These are phyloP conservation scores for Colinus virginianus DNA, from an alignment of 2,113 vertebrate species.

Conservation along the genomic window DNA sequence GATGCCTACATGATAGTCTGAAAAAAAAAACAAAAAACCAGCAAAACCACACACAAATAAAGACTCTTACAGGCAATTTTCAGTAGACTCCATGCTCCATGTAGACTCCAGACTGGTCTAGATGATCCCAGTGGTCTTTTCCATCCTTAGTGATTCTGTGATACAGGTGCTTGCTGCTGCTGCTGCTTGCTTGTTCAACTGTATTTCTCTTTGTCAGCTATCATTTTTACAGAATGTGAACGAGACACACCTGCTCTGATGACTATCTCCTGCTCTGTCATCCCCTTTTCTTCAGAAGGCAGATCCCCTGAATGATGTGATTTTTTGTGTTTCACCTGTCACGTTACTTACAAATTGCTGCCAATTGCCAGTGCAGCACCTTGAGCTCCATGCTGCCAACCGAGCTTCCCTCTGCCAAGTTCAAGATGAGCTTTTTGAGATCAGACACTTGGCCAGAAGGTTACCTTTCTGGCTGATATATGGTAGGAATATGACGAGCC, in stretches of 20 bases:
- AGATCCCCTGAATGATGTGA: background rate
- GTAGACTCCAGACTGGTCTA: too few species aligned
- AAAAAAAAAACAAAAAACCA: background rate
- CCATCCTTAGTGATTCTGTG: too few species aligned
- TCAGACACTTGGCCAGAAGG: background rate
- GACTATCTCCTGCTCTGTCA: background rate
- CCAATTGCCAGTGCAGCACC: background rate
- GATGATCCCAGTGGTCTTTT: too few species aligned
- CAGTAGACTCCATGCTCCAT: background rate
- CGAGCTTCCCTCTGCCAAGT: background rate
- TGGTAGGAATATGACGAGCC: background rate
- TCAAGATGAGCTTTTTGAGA: background rate
- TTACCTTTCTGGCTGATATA: rapidly evolving
- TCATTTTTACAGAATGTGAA: background rate
- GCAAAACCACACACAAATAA: background rate
- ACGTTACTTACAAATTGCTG: background rate
- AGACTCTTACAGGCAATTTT: background rate
- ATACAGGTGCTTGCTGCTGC: background rate
- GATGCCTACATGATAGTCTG: background rate
- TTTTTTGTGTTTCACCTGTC: background rate
- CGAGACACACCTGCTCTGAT: background rate
- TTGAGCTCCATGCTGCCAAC: background rate
- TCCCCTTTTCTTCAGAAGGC: background rate
- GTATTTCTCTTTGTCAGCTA: background rate
- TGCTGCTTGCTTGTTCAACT: background rate